phyloP scores from a whole-genome alignment of 2,797 vertebrate genomes.

The Molossus alvarezi region DNA sequence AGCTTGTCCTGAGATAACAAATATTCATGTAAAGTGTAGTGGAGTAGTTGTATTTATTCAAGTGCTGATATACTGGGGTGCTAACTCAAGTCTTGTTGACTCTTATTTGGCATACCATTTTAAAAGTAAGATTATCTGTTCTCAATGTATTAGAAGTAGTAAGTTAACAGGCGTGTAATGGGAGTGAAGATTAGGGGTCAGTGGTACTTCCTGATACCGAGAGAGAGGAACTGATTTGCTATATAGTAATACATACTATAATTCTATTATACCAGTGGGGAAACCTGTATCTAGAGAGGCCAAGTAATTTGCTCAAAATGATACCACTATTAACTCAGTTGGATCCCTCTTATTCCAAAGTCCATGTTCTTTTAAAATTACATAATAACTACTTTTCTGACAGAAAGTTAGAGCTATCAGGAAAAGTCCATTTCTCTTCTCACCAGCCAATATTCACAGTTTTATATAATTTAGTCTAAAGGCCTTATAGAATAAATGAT shows the following conservation, averaged over 20 bases:
- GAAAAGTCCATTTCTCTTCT: slow-evolving; percentile 19
- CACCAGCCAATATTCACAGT: not conserved
- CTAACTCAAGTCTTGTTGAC: slow-evolving; percentile 6
- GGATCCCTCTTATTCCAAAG: slow-evolving; percentile 13
- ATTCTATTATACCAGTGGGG: not conserved
- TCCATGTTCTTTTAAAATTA: slow-evolving; percentile 52
- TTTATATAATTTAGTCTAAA: slow-evolving; percentile 34
- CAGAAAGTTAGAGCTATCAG: not conserved
- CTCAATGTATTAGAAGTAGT: not conserved
- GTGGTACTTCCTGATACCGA: not conserved
- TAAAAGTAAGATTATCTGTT: slow-evolving; percentile 3
- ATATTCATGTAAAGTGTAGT: slow-evolving; percentile 1
- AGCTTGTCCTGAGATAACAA: slow-evolving; percentile 26
- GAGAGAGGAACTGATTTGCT: not conserved
- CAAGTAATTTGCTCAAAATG: slow-evolving; percentile 3
- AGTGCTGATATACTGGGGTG: not conserved
- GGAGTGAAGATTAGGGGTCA: not conserved
- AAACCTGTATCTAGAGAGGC: not conserved
- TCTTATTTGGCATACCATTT: slow-evolving; percentile 29
- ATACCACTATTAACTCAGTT: slow-evolving; percentile 7
- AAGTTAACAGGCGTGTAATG: not conserved
- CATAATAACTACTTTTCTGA: slow-evolving; percentile 15
- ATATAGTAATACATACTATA: not conserved
- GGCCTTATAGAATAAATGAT: not conserved
- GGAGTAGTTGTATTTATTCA: not conserved